phyloP scores from a whole-genome alignment of 1,140 invertebrate genomes.

The Rhagoletis zephyria region DNA sequence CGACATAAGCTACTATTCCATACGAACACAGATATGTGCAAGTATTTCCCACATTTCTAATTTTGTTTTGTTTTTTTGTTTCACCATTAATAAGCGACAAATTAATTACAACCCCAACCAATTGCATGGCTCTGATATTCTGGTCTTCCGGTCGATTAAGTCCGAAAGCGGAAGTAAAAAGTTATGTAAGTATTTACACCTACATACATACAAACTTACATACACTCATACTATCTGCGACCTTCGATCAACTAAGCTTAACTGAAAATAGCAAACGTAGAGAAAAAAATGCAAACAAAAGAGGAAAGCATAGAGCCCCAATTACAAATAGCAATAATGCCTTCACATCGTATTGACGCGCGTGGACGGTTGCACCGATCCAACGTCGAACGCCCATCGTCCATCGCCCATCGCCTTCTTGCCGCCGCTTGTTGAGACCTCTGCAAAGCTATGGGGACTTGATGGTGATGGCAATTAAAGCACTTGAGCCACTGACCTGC shows the following conservation, averaged over 20 bases:
- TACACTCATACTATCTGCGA: neutral
- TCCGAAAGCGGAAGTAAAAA: slow-evolving; percentile 43
- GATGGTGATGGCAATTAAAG: slow-evolving; percentile 36
- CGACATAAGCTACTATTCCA: no score
- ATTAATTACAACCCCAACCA: slow-evolving; percentile 47
- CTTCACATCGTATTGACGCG: neutral
- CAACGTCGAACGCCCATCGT: neutral
- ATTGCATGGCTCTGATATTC: slow-evolving; percentile 32
- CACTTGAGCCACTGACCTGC: slow-evolving; percentile 36
- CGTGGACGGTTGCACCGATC: neutral
- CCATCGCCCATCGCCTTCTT: no score
- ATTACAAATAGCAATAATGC: slow-evolving; percentile 44
- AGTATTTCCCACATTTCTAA: neutral
- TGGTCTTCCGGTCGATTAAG: slow-evolving; percentile 30
- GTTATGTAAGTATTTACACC: neutral
- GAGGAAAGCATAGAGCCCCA: neutral
- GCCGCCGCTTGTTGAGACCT: neutral
- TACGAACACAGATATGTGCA: no score
- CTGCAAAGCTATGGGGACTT: neutral
- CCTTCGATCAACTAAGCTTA: slow-evolving; percentile 23
- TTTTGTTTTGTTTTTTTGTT: neutral
- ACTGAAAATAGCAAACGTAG: neutral
- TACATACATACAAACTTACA: neutral
- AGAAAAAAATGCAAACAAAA: neutral
- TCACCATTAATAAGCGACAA: slow-evolving; percentile 12